Percentiles rank a stretch among this genome's conserved stretches.
Evolutionary conservation across 1,140 invertebrate species (phyloP).

Genomic region (Anastrepha obliqua): DNA sequence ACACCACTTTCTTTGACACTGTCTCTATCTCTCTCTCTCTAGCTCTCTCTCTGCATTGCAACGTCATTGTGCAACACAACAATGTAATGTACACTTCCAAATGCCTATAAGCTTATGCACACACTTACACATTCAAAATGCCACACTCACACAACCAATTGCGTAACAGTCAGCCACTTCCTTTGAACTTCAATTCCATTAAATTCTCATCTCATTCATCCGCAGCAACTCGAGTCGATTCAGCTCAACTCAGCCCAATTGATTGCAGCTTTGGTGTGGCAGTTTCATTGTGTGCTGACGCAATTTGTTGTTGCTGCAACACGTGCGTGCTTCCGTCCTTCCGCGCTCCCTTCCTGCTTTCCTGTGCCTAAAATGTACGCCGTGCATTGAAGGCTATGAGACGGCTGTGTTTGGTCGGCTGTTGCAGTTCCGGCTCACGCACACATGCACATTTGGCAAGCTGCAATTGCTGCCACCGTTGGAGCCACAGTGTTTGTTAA

Average conservation of each 20-base stretch:
- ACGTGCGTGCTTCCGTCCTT: conserved; percentile 29
- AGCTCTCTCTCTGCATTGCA: background rate
- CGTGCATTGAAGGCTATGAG: background rate
- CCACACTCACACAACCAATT: background rate
- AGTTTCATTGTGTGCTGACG: background rate
- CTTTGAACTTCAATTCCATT: conserved; percentile 48
- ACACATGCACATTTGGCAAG: background rate
- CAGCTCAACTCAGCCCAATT: conserved; percentile 34
- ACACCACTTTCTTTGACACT: no score
- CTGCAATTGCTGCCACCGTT: background rate
- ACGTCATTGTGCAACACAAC: background rate
- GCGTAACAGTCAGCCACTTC: conserved; percentile 6
- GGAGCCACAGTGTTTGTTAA: background rate
- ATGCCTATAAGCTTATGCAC: no score
- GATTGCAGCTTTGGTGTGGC: conserved; percentile 36
- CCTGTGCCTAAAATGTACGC: background rate
- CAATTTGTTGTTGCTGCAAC: background rate
- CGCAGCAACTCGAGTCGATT: background rate
- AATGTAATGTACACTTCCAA: background rate
- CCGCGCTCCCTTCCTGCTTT: background rate
- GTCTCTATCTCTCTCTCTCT: no score
- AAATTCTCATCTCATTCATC: background rate
- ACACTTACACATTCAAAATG: background rate
- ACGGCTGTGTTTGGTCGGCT: background rate
- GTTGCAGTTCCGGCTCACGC: conserved; percentile 32